Evolutionary conservation across 2,113 vertebrate species (phyloP), one percentile per base, ranked within the genome.

Genomic region (Orycteropus afer): DNA sequence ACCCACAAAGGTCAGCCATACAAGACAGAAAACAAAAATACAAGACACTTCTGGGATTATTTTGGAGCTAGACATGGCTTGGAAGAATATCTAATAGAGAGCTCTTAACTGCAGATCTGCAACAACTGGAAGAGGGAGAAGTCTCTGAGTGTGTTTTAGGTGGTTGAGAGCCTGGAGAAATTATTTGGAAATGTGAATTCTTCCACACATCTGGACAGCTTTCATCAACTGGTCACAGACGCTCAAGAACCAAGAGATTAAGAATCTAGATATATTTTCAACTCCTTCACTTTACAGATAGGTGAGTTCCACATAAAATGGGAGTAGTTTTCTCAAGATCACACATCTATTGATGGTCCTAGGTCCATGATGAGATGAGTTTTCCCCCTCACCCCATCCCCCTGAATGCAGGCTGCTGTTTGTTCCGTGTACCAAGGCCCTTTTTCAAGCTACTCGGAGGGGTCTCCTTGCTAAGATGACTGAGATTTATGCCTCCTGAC

Each of bases 1-100:
- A 89, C 74, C 69, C 67, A 63, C 4, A 34, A 55, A 92, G 34
- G 59, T 73, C 82, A 95, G 25, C 4, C 65, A 82, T 80, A 65
- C 25, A 71, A 94, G 73, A 27, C 45, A 25, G 67, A 91, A 40
- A 77, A 93, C 11, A 63, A 59, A 4, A 18, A 49, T 67, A 45
- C 18, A 76, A 78, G 47, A 20, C 22, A 32, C 5, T 84, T 18
- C 34, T 7, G n/a, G 51, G 49, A 65, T 49, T 63, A 71, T 42
- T 37, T 59, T 73, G 73, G 32, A 91, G 47, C 32, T 4, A 84
- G 25, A 81, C 1, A 53, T 53, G 69, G 37, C 10, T 89, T 83
- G 7, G 42, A 80, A 47, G 27, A 10, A 53, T 7, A n/a, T 80
- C 2, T 76, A 47, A n/a, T 23, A 71, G 1, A 29, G 23, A 23